These are phyloP conservation scores for Drosophila koepferae DNA, from an alignment of 2,888 invertebrate genomes.

Conservation along the genomic window DNA sequence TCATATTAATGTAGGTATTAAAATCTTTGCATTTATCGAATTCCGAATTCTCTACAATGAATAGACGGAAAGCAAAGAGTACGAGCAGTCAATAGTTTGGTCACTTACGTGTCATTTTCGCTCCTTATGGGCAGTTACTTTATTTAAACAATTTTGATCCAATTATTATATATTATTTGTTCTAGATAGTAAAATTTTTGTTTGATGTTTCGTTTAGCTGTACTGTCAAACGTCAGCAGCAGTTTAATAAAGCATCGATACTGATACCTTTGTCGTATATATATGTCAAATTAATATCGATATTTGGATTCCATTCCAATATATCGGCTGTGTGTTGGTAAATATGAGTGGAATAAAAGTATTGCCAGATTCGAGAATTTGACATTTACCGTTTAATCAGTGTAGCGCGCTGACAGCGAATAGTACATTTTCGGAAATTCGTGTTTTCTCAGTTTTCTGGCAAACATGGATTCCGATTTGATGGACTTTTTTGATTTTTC, in stretches of 20 bases:
- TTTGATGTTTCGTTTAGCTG: conserved; percentile 16
- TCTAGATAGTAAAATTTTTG: conserved; percentile 10
- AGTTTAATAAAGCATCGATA: conserved; percentile 31
- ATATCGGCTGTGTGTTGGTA: conserved; percentile 8
- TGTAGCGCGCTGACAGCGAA: neutral
- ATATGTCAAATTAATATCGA: neutral
- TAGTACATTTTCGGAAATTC: neutral
- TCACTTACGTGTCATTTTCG: conserved; percentile 69
- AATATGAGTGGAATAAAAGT: neutral
- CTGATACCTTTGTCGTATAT: neutral
- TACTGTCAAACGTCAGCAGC: conserved; percentile 37
- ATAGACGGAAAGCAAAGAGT: conserved; percentile 3
- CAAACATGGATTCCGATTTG: conserved; percentile 79
- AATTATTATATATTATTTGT: conserved; percentile 17
- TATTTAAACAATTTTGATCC: conserved; percentile 33
- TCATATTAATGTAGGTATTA: neutral
- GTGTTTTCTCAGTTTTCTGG: neutral
- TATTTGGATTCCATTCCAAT: neutral
- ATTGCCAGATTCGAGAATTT: conserved; percentile 12
- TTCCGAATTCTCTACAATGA: conserved; percentile 3
- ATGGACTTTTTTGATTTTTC: conserved; percentile 83
- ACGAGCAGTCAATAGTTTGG: neutral
- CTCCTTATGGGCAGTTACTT: conserved; percentile 37
- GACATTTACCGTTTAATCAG: conserved; percentile 34
- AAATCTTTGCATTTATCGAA: neutral